Conservation (phyloP, 2,888 invertebrate species). For the Lomographa bimaculata region DNA sequence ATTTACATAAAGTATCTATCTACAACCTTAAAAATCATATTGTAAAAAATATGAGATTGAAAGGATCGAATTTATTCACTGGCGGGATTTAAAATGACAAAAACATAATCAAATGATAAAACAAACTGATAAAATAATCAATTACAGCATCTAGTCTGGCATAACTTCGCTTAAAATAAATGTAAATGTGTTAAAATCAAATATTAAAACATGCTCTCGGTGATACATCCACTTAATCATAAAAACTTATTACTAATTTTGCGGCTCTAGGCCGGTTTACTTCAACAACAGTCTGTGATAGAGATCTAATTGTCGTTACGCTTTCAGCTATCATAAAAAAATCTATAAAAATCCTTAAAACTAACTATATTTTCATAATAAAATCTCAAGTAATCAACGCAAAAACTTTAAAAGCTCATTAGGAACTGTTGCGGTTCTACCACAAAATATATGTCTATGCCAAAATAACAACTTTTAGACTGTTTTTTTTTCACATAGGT, state of each 20-base stretch:
- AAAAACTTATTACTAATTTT: constrained; percentile 45
- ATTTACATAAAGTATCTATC: constrained; percentile 13
- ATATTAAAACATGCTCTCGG: constrained; percentile 76
- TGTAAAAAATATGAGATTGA: constrained; percentile 67
- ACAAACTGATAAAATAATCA: constrained; percentile 50
- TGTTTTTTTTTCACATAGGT: too few relatives aligned
- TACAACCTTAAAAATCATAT: constrained; percentile 67
- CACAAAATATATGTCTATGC: constrained; percentile 12
- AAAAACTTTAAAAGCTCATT: constrained; percentile 40
- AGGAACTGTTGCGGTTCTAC: constrained; percentile 23
- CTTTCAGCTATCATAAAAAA: constrained; percentile 72
- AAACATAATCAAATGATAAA: constrained; percentile 72
- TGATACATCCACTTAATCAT: constrained; percentile 49
- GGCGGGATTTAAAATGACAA: constrained; percentile 40
- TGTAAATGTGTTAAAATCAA: constrained; percentile 62
- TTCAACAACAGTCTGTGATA: constrained; percentile 72
- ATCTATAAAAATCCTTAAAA: constrained; percentile 51
- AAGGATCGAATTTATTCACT: constrained; percentile 50
- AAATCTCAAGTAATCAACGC: constrained; percentile 59
- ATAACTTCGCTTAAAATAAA: constrained; percentile 49
- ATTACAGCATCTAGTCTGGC: constrained; percentile 41
- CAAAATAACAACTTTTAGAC: constrained; percentile 22
- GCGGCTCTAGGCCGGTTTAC: constrained; percentile 64
- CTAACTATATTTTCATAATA: constrained; percentile 38
- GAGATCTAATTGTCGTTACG: constrained; percentile 74